Evolutionary conservation across 2,113 vertebrate species (phyloP), one percentile per base, ranked within the genome.

Genomic region (Hyaena hyaena): DNA sequence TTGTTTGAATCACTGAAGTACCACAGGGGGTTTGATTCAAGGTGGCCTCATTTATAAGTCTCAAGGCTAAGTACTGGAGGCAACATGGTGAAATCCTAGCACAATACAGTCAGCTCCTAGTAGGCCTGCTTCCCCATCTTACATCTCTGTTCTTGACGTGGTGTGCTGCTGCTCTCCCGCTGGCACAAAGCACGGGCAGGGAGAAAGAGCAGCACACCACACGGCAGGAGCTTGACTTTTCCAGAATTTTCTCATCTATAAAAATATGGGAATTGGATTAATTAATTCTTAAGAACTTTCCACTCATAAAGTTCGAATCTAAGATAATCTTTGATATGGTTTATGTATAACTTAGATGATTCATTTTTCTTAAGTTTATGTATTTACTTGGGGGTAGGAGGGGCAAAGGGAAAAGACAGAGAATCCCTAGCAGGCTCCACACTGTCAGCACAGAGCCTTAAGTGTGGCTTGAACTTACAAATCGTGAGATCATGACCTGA

Each of bases 1-100:
- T 76, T 48, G 95, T 74, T 71, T 77, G 80, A 92, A 97, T 94
- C 90, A 77, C 15, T 12, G 63, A 94, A 21, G 19, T 66, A 88
- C 93, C 80, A 39, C 1, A 31, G 68, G 87, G 87, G 83, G 77
- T 79, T 92, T 90, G 92, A 80, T 71, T 96, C 83, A 90, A 97
- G 95, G 95, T 80, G 91, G 96, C 92, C 93, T 96, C 69, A 5
- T 97, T 84, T 92, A 24, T 31, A 88, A 95, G 35, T 88, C 55
- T 74, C 82, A 65, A 83, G 79, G 86, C 86, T 58, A 90, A 86
- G 45, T 88, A 71, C 26, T 8, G 16, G 33, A 84, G 89, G 73
- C 65, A 31, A 48, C 24, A 16, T 3, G 10, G 90, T 8, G 65
- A 93, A 85, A 86, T 16, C 73, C 50, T 48, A n/a, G 53, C 58